These are phyloP conservation scores for Norana najaformis DNA, from an alignment of 2,888 invertebrate species.

Conservation along the genomic window DNA sequence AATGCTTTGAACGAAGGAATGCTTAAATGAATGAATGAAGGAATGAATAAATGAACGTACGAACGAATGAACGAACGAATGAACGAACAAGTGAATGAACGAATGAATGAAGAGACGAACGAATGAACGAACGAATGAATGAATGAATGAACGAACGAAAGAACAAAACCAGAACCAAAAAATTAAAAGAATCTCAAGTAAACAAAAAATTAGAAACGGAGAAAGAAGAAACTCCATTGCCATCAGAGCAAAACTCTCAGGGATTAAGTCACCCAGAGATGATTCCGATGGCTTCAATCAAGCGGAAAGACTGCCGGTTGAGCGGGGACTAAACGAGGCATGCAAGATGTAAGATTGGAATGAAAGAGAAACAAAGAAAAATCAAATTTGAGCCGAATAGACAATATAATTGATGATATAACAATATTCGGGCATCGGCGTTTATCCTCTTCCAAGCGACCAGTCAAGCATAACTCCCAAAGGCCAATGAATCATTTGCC, in stretches of 20 bases:
- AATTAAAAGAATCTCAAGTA: not conserved
- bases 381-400: no score
- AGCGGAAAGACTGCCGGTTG: not conserved
- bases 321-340: not conserved
- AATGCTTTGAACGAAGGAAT: not conserved
- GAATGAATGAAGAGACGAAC: not conserved
- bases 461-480: no score
- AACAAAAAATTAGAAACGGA: no score
- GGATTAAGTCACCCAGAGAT: not conserved
- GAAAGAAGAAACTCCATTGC: no score
- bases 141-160: not conserved
- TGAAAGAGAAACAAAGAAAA: not conserved
- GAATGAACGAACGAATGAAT: not conserved
- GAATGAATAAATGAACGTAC: no score
- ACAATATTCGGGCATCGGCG: no score
- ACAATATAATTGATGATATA: no score
- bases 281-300: not conserved
- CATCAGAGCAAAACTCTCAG: not conserved
- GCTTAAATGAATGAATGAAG: no score
- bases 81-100: not conserved
- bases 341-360: not conserved
- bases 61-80: not conserved
- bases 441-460: no score
- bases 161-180: no score
- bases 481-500: no score